Evolutionary conservation across 1,140 invertebrate species (phyloP).

Genomic region (Coenobita brevimanus): DNA sequence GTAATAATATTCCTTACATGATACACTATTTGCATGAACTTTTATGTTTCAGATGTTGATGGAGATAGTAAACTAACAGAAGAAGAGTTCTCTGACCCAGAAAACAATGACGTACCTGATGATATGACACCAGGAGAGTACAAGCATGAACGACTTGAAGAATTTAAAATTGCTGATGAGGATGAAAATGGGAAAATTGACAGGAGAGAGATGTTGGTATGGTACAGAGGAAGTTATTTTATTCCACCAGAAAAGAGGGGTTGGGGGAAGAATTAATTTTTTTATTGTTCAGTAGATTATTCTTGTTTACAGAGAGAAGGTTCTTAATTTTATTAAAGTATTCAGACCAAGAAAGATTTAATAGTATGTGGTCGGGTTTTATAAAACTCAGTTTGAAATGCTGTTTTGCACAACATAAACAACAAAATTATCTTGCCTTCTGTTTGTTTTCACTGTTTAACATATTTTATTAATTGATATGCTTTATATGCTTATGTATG

Average conservation of each 20-base stretch:
- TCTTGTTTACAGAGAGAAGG: too few relatives aligned
- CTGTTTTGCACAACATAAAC: too few relatives aligned
- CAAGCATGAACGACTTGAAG: constrained; percentile 37
- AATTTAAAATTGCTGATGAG: constrained; percentile 47
- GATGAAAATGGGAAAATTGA: constrained; percentile 45
- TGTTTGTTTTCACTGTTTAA: too few relatives aligned
- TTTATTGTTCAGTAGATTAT: neutral
- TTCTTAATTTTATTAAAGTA: too few relatives aligned
- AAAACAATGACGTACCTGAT: constrained; percentile 49
- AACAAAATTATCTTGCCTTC: too few relatives aligned
- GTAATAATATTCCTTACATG: too few relatives aligned
- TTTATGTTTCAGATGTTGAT: constrained; percentile 41
- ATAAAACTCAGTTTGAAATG: too few relatives aligned
- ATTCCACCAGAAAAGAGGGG: neutral
- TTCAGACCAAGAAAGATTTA: too few relatives aligned
- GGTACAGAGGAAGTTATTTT: neutral
- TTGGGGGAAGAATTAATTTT: neutral
- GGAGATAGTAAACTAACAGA: constrained; percentile 28
- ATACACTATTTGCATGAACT: too few relatives aligned
- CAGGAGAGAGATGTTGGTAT: constrained; percentile 49
- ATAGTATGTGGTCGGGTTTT: too few relatives aligned
- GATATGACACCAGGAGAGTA: constrained; percentile 33
- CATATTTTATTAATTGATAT: too few relatives aligned
- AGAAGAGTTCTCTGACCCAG: constrained; percentile 47
- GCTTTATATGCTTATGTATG: too few relatives aligned